Evolutionary conservation across 2,113 vertebrate genomes (phyloP), one percentile per base, ranked within the genome.

Genomic region (Brachypteracias leptosomus): DNA sequence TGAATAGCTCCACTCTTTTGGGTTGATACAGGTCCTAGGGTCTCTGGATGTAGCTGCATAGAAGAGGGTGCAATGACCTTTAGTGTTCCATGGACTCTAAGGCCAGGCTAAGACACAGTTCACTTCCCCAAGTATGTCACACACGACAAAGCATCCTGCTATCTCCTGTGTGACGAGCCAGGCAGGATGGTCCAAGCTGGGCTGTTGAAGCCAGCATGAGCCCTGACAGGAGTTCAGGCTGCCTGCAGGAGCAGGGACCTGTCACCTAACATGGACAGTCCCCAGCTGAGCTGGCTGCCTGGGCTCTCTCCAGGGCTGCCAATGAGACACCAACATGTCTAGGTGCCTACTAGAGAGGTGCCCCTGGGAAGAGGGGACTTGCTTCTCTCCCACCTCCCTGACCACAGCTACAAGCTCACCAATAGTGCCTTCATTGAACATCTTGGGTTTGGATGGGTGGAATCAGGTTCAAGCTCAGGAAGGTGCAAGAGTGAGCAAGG

Each of bases 101-200:
- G 47, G 15, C 14, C 16, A 31, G 24, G 16, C 20, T 47, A 38
- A 75, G 38, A 9, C 17, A 46, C 18, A 55, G 35, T 61, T 40
- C 35, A 28, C 40, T 15, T 35, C 47, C 13, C 7, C 28, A 54
- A 18, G 38, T 10, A 28, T 1, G 1, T 55, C 58, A n/a, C 0
- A 1, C 28, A 11, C 35, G 46, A 12, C 65, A 42, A 18, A 74
- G 47, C 40, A 13, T 22, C 29, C 35, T 46, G 54, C 40, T 42
- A 65, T 20, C 26, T 29, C 10, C n/a, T 2, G 1, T 28, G 42
- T 38, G 65, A 40, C 21, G 9, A 57, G 28, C 40, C 58, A 76
- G 58, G 28, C n/a, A 38, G 52, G 20, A 24, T 33, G 52, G 36
- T 14, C 40, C 28, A 35, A 21, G 35, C 75, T 66, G 62, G 29